A percentile compares a stretch with the other conserved stretches of the same genome.
phyloP scores from a whole-genome alignment of 2,797 vertebrate species.

The Xenops minutus region DNA sequence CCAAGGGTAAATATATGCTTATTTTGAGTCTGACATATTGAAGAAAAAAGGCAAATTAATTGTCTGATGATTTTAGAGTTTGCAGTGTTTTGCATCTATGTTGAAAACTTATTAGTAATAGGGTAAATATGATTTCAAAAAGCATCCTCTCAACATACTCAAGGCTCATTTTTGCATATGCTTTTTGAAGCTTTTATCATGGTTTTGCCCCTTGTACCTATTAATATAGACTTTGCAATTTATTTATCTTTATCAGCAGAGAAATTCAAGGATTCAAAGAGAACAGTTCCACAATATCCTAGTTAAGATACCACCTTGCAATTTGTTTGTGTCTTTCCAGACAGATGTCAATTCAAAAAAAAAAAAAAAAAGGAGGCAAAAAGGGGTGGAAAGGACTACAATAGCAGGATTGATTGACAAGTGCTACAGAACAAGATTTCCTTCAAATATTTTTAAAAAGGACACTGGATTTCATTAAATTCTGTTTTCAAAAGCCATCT shows the following conservation, averaged over 20 bases:
- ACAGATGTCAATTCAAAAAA: constrained; percentile 48
- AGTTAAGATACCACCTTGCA: constrained; percentile 41
- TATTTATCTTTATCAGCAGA: neutral
- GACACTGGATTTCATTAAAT: constrained; percentile 64
- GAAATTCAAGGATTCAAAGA: neutral
- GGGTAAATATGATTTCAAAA: neutral
- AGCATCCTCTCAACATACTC: neutral
- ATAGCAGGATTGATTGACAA: constrained; percentile 61
- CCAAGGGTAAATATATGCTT: neutral
- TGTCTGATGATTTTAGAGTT: neutral
- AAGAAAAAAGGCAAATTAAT: neutral
- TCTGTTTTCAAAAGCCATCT: constrained; percentile 60
- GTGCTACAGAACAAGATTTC: constrained; percentile 41
- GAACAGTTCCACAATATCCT: neutral
- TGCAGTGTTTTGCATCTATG: neutral
- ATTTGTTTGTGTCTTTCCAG: constrained; percentile 64
- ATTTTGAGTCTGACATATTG: neutral
- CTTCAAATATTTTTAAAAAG: constrained; percentile 70
- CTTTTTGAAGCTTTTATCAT: neutral
- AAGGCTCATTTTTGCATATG: neutral
- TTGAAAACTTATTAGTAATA: neutral
- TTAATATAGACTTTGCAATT: neutral
- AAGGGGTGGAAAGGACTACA: neutral
- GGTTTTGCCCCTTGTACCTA: neutral
- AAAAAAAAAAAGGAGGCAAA: neutral